Evolutionary conservation across 53 echinoderm and acorn worm species (phyloP), one percentile per base, ranked within the genome.

Genomic region (Hippasteria phrygiana): DNA sequence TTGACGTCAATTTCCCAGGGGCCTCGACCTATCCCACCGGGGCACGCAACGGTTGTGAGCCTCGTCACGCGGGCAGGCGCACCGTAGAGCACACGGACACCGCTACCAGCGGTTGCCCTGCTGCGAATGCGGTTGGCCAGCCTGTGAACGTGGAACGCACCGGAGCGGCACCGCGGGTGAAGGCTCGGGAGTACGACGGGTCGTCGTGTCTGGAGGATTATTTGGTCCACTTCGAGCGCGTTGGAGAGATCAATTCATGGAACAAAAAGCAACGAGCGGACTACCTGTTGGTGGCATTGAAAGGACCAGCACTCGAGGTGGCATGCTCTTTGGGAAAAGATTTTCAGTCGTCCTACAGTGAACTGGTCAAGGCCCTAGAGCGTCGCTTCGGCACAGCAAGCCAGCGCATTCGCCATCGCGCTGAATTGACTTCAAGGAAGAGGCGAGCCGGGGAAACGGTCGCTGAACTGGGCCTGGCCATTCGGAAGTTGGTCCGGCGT

Each of bases 111-210:
- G 65, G 65, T 28, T 65, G 4, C 65, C 0, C 28, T 65, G 65
- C 65, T 0, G 65, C 65, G 29, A 65, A 65, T 65, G 28, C 71
- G 71, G 38, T 71, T 71, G 71, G 71, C 39, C 39, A 71, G 71
- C 39, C 36, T 16, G 71, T 20, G 0, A 33, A 31, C 65, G 65
- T 65, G 65, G 4, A 4, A 33, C 29, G 32, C 4, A 33, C 65
- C 14, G 65, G 4, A 65, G 54, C 34, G 27, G 76, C 53, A 46
- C 48, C 54, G 76, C 46, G 76, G 76, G 36, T 76, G 28, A 76
- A 76, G 54, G 76, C 78, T 28, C 28, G 62, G 55, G 78, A 78
- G 59, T 78, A 55, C 56, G n/a, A n/a, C n/a, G 78, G 78, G 14
- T 37, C 33, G 35, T 76, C 76, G 32, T 76, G 76, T 53, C 4